Base-by-base conservation (phyloP, 2,113 vertebrate genomes). In the Echinops telfairi region DNA sequence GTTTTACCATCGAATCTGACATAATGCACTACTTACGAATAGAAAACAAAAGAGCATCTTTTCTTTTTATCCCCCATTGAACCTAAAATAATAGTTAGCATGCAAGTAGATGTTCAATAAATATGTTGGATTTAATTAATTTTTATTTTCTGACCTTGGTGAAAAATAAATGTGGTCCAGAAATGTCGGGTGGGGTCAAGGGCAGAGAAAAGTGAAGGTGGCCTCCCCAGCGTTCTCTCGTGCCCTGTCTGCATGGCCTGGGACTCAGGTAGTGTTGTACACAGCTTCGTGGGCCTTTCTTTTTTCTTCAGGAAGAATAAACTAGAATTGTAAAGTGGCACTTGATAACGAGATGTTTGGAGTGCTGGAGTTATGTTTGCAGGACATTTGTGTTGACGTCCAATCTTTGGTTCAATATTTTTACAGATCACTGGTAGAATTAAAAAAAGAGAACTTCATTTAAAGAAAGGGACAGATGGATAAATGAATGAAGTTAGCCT, bases 401-500 rank as follows among this genome's bases (percentile, higher is more conserved):
- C 78, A 78, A 1, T 81, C 64, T 95, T 84, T 70, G 33, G 4
- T 58, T 81, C 33, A 66, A 31, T 22, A 25, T 77, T 58, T 76
- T 89, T 89, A 3, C 1, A 73, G 17, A 8, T 93, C 23, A 83
- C 6, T 68, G 84, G 11, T 71, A 71, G 92, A 95, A 78, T 43
- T 10, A 82, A 29, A 82, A 29, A 53, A 81, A 90, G 33, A 25
- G 9, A 87, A 36, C 88, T 25, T 12, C 3, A 83, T 83, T 57
- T 85, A 71, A 94, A 87, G 73, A 43, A 86, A 70, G 80, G 16
- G 40, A 86, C 62, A 70, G 81, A 90, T 71, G 25, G 22, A 29
- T 23, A 89, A 89, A 68, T 90, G 38, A 47, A 83, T 88, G 27
- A 88, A 12, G 23, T 91, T 87, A 95, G 78, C 31, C 7, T 57